Percentiles rank a stretch among this genome's conserved stretches.
phyloP scores from a whole-genome alignment of 2,888 invertebrate species.

The Drosophila rellima region DNA sequence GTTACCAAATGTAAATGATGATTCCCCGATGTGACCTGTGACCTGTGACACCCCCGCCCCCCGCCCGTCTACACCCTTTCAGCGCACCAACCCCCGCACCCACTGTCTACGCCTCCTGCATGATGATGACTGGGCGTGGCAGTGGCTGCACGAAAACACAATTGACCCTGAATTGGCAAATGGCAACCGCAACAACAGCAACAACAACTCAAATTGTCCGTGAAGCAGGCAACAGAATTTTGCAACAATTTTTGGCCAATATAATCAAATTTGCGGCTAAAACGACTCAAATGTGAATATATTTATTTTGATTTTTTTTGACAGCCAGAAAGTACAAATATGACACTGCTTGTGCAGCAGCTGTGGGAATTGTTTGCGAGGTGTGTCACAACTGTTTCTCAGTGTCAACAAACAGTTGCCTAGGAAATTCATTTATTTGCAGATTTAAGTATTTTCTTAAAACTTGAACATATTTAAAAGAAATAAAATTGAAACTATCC shows the following conservation, averaged over 20 bases:
- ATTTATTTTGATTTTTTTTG: slow-evolving; percentile 25
- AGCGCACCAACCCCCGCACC: not conserved
- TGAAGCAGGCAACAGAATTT: slow-evolving; percentile 20
- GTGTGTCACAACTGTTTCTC: slow-evolving; percentile 8
- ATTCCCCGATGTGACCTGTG: slow-evolving; percentile 49
- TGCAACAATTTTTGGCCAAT: slow-evolving; percentile 21
- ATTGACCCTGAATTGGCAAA: slow-evolving; percentile 63
- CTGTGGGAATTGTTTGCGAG: slow-evolving; percentile 10
- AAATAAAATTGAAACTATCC: too few relatives aligned
- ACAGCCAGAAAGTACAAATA: slow-evolving; percentile 2
- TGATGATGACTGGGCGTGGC: slow-evolving; percentile 48
- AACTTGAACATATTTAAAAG: too few relatives aligned
- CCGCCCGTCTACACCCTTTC: too few relatives aligned
- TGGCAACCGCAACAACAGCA: slow-evolving; percentile 41
- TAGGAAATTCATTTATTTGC: not conserved
- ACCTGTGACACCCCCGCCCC: slow-evolving; percentile 16
- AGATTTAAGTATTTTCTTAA: not conserved
- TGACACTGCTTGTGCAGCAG: slow-evolving; percentile 1
- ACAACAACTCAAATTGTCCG: slow-evolving; percentile 18
- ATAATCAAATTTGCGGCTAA: slow-evolving; percentile 26
- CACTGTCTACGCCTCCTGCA: not conserved
- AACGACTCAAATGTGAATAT: slow-evolving; percentile 13
- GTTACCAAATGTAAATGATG: slow-evolving; percentile 58
- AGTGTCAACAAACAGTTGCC: not conserved
- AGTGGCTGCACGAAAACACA: slow-evolving; percentile 56